Conservation (phyloP, 2,888 invertebrate species). For the Rotaria socialis region DNA sequence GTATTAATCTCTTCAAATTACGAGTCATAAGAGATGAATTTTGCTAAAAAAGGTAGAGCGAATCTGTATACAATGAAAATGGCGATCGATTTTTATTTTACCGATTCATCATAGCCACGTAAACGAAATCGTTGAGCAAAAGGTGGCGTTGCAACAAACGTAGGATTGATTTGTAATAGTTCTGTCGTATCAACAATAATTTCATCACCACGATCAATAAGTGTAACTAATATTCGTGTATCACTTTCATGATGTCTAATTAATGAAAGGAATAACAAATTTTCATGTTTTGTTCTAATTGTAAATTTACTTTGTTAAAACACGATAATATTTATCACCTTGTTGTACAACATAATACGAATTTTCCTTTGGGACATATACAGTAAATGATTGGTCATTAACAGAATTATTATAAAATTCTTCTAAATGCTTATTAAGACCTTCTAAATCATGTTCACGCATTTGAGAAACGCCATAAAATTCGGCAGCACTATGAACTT, state of each 20-base stretch:
- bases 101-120: not conserved
- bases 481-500: conserved; percentile 15
- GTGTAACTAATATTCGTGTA: not conserved
- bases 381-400: not conserved
- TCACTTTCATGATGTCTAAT: not conserved
- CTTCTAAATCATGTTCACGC: not conserved
- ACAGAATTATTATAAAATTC: not conserved
- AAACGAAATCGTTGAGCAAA: conserved; percentile 22
- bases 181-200: conserved; percentile 15
- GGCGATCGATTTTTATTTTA: not conserved
- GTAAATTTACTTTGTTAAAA: not conserved
- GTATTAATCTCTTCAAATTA: not conserved
- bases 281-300: not conserved
- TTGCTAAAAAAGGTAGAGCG: not conserved
- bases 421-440: not conserved
- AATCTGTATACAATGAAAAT: too few species aligned
- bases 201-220: conserved; percentile 30
- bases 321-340: not conserved
- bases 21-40: not conserved
- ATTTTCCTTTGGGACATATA: not conserved
- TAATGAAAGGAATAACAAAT: not conserved
- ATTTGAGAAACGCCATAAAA: not conserved
- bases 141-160: not conserved
- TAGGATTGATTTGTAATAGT: not conserved
- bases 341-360: not conserved